Conservation (phyloP, 2,797 vertebrate genomes). For the Ctenochaetus hawaiiensis region DNA sequence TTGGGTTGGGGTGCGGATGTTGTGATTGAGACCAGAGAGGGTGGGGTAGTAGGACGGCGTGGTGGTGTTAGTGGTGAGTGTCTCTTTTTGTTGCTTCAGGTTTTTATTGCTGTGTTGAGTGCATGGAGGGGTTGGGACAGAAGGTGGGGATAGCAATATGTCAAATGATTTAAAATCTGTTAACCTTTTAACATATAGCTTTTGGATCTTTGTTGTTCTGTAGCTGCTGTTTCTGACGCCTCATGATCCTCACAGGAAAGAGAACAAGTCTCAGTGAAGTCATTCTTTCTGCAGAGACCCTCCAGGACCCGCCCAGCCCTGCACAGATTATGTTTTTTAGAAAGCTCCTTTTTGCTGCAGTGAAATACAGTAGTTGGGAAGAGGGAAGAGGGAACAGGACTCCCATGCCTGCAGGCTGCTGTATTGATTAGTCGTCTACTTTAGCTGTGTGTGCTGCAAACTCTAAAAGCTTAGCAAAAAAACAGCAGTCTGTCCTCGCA, state of each 20-base stretch:
- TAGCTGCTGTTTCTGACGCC: background rate
- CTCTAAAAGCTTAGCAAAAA: constrained; percentile 57
- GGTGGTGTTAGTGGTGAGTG: constrained; percentile 24
- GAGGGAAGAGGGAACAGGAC: constrained; percentile 67
- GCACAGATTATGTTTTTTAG: constrained; percentile 45
- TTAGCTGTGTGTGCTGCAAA: constrained; percentile 77
- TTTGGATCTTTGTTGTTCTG: constrained; percentile 9
- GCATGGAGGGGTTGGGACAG: constrained; percentile 14
- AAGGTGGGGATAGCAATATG: background rate
- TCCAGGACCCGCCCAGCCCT: constrained; percentile 15
- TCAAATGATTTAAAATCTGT: no score
- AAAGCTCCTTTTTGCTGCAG: constrained; percentile 78
- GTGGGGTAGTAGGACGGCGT: constrained; percentile 38
- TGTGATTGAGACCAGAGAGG: constrained; percentile 53
- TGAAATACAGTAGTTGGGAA: constrained; percentile 66
- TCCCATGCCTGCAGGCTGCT: constrained; percentile 69
- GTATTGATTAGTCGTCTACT: constrained; percentile 81
- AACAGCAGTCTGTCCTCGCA: constrained; percentile 20
- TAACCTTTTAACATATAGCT: no score
- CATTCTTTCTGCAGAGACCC: constrained; percentile 16
- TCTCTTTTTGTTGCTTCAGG: constrained; percentile 69
- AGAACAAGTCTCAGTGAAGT: constrained; percentile 7
- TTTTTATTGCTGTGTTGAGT: constrained; percentile 55
- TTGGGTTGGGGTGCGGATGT: constrained; percentile 49
- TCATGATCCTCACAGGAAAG: constrained; percentile 33